Evolutionary conservation across 2,888 invertebrate genomes (phyloP), one percentile per base, ranked within the genome.

Genomic region (Sinotaia quadrata): DNA sequence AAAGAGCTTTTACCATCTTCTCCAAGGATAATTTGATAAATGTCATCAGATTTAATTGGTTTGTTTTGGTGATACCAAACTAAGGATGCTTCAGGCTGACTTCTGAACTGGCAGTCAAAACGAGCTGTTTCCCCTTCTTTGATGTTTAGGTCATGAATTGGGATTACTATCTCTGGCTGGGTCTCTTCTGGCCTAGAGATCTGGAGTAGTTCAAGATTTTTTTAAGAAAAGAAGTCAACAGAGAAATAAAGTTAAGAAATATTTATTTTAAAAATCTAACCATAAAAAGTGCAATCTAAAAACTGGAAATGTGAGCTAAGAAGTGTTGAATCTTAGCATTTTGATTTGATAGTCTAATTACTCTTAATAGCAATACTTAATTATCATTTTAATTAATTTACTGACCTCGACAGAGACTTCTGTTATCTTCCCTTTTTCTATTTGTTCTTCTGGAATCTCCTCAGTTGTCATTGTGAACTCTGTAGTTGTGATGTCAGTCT

Each of bases 21-120:
- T 36, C 85, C 85, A 33, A 81, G 82, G 52, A 83, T 81, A 78
- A 92, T 91, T 77, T 91, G 89, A 65, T 92, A 91, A 70, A 93
- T 91, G 31, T 92, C 91, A 51, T 90, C 83, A 5, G 83, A 75
- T 73, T 87, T 81, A 68, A 94, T 89, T 75, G 92, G 90, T 66
- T 91, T 74, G 59, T 93, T 93, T 82, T 96, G 93, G 86, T 94
- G 95, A 84, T 91, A 92, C 97, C 97, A 98, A 24, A 91, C 91
- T 76, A 99, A 74, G 36, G 82, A 82, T 37, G 88, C 88, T 24
- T 79, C 75, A 8, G 89, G 89, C 61, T 83, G 79, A 62, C 89
- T 89, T 68, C 79, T 80, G 65, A 89, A 85, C 68, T 84, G 78
- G 77, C 87, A 87, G 37, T 82, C 82, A 34, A 88, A 81, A 10